Evolutionary conservation across 2,888 invertebrate species (phyloP).

Genomic region (Leistus spinibarbis): DNA sequence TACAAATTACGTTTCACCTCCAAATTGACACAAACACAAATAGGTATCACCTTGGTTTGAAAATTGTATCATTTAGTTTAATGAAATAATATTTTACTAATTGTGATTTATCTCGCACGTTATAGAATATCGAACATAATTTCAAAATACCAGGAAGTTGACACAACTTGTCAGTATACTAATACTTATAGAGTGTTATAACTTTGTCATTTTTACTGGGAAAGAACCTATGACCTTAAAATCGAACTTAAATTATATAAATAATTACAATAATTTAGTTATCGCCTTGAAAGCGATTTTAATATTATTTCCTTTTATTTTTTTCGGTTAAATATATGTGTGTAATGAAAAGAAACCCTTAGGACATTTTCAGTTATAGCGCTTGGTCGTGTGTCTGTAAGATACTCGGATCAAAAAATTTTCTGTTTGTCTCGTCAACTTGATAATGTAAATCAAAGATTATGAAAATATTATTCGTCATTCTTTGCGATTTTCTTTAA

Average conservation of each 20-base stretch:
- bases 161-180: not conserved
- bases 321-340: not conserved
- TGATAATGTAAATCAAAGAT: too few species aligned
- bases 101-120: not conserved
- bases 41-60: not conserved
- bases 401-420: not conserved
- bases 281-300: not conserved
- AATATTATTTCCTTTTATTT: not conserved
- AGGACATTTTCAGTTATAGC: too few species aligned
- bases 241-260: not conserved
- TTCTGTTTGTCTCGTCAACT: too few species aligned
- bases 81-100: slow-evolving; percentile 2
- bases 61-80: not conserved
- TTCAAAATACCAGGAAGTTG: slow-evolving; percentile 13
- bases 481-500: too few species aligned
- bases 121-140: not conserved
- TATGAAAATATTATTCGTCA: too few species aligned
- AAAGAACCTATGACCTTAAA: not conserved
- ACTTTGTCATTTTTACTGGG: not conserved
- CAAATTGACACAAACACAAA: not conserved
- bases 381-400: too few species aligned
- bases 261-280: not conserved
- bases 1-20: not conserved
- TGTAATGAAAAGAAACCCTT: not conserved
- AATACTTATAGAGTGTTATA: not conserved